These are phyloP conservation scores for Aurelia sp. DNA, from an alignment of 30 jellyfish, hydroid and myxozoan species.

Conservation along the genomic window DNA sequence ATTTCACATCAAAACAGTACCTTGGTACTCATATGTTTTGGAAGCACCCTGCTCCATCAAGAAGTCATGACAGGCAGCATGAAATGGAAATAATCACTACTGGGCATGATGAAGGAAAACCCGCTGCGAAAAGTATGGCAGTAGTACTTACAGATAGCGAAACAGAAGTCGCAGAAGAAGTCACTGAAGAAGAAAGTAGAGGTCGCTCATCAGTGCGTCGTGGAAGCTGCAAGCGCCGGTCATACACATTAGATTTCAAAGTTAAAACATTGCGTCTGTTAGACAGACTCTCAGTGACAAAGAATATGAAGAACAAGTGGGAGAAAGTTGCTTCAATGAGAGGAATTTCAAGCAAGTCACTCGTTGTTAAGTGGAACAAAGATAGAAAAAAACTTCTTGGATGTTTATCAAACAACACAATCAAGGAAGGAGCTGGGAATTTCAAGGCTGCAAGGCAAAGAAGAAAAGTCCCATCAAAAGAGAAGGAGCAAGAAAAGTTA, in stretches of 20 bases:
- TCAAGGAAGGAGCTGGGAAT: slow-evolving; percentile 20
- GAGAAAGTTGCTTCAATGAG: slow-evolving; percentile 39
- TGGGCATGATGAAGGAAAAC: neutral
- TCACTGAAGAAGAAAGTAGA: neutral
- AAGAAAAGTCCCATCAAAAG: slow-evolving; percentile 20
- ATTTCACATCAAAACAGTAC: slow-evolving; percentile 38
- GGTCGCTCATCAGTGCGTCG: slow-evolving; percentile 7
- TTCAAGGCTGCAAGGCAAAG: slow-evolving; percentile 46
- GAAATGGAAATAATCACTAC: neutral
- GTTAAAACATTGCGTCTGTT: slow-evolving; percentile 34
- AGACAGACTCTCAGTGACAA: slow-evolving; percentile 16
- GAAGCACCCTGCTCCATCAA: slow-evolving; percentile 17
- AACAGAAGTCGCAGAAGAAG: neutral
- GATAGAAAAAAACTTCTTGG: slow-evolving; percentile 23
- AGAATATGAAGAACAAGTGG: slow-evolving; percentile 22
- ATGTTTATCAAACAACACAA: slow-evolving; percentile 7
- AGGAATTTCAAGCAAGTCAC: slow-evolving; percentile 22
- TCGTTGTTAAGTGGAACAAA: slow-evolving; percentile 36
- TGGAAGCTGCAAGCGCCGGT: slow-evolving; percentile 19
- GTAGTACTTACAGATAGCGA: neutral
- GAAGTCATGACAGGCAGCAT: neutral
- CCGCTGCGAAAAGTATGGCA: neutral
- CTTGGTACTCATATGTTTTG: slow-evolving; percentile 22
- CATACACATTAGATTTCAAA: slow-evolving; percentile 56
- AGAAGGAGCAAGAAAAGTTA: slow-evolving; percentile 15